Conservation (phyloP, 2,888 invertebrate species). For the Ennomos fuscantarius region DNA sequence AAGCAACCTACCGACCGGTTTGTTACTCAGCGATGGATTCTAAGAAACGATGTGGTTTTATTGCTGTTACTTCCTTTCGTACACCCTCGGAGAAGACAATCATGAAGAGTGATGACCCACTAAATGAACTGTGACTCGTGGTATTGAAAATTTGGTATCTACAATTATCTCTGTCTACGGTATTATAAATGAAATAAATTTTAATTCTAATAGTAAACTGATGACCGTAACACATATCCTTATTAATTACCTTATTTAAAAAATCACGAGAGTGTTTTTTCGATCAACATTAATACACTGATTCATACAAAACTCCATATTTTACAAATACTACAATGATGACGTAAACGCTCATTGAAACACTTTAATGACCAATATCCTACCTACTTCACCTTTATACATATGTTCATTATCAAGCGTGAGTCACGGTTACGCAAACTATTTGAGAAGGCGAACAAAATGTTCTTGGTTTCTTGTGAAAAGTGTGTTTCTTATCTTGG, state of each 20-base stretch:
- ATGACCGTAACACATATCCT: no score
- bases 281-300: not conserved
- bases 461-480: slow-evolving; percentile 46
- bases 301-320: slow-evolving; percentile 16
- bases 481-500: slow-evolving; percentile 57
- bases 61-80: slow-evolving; percentile 63
- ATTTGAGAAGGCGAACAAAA: slow-evolving; percentile 57
- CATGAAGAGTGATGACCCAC: slow-evolving; percentile 27
- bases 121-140: slow-evolving; percentile 40
- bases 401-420: slow-evolving; percentile 51
- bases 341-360: slow-evolving; percentile 66
- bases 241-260: no score
- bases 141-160: not conserved
- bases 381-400: slow-evolving; percentile 46
- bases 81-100: slow-evolving; percentile 43
- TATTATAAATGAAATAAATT: not conserved
- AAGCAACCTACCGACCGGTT: slow-evolving; percentile 53
- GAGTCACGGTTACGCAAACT: slow-evolving; percentile 63
- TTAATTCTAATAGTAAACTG: no score
- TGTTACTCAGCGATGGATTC: slow-evolving; percentile 53
- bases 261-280: no score
- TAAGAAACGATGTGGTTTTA: slow-evolving; percentile 67
- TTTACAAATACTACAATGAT: slow-evolving; percentile 46
- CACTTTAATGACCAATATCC: slow-evolving; percentile 61
- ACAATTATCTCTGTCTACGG: not conserved